Conservation (phyloP, 2,113 vertebrate species). For the Peromyscus maniculatus region DNA sequence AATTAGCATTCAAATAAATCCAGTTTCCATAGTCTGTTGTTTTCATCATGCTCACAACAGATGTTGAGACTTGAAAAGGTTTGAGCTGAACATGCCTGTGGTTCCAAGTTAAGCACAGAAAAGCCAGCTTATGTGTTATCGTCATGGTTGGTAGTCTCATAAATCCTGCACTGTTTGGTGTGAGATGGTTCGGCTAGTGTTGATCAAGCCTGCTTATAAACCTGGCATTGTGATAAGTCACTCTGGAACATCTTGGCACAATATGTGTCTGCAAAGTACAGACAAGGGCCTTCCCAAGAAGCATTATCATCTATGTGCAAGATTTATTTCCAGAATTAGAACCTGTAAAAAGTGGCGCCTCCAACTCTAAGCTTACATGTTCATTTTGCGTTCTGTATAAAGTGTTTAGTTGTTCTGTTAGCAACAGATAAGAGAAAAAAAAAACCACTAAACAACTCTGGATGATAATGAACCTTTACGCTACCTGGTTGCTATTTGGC, state of each 20-base stretch:
- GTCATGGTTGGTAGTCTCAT: slow-evolving; percentile 21
- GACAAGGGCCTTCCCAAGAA: slow-evolving; percentile 66
- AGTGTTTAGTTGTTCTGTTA: slow-evolving; percentile 59
- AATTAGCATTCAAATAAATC: slow-evolving; percentile 70
- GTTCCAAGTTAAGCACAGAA: slow-evolving; percentile 75
- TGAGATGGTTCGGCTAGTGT: slow-evolving; percentile 62
- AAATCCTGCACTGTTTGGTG: slow-evolving; percentile 74
- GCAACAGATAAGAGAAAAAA: slow-evolving; percentile 59
- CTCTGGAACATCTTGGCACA: slow-evolving; percentile 68
- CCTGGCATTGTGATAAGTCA: slow-evolving; percentile 71
- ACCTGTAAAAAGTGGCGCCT: slow-evolving; percentile 26
- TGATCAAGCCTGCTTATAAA: slow-evolving; percentile 72
- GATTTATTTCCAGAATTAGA: slow-evolving; percentile 58
- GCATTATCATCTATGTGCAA: slow-evolving; percentile 54
- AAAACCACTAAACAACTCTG: slow-evolving; percentile 23
- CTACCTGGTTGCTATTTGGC: slow-evolving; percentile 57
- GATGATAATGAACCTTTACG: slow-evolving; percentile 67
- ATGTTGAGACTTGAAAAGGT: slow-evolving; percentile 76
- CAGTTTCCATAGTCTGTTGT: slow-evolving; percentile 68
- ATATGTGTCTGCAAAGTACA: slow-evolving; percentile 61
- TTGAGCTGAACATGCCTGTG: slow-evolving; percentile 29
- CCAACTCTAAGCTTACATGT: background rate
- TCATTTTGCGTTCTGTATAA: slow-evolving; percentile 52
- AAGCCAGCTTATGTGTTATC: slow-evolving; percentile 48
- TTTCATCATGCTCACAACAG: slow-evolving; percentile 63